Evolutionary conservation across 2,888 invertebrate genomes (phyloP).

Genomic region (Caenorhabditis sp.): DNA sequence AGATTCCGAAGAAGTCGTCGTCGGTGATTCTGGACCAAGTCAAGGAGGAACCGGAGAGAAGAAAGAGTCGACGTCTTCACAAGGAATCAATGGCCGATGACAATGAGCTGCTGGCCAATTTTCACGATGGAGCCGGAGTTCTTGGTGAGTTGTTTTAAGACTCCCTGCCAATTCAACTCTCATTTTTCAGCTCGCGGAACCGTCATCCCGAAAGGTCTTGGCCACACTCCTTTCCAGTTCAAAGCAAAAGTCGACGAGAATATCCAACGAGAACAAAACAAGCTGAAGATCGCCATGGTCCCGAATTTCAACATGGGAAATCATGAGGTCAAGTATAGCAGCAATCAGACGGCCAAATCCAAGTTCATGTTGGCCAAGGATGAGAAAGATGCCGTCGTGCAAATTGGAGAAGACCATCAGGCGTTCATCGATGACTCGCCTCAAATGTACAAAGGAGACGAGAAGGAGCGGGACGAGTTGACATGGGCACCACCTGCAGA

Average conservation of each 20-base stretch:
- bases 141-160: conserved; percentile 4
- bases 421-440: background rate
- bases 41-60: no score
- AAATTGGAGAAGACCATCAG: background rate
- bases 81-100: background rate
- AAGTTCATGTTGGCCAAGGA: background rate
- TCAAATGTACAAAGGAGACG: background rate
- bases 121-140: background rate
- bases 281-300: conserved; percentile 40
- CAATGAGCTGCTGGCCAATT: conserved; percentile 15
- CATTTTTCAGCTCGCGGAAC: conserved; percentile 26
- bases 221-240: background rate
- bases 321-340: background rate
- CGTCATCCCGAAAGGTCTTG: conserved; percentile 28
- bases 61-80: conserved; percentile 13
- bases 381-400: background rate
- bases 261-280: background rate
- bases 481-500: background rate
- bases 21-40: no score
- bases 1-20: no score
- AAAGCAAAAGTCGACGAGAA: background rate
- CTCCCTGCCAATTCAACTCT: background rate
- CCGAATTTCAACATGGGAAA: background rate
- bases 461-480: background rate
- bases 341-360: background rate